Evolutionary conservation across 2,113 vertebrate species (phyloP).

Genomic region (Pandion haliaetus): DNA sequence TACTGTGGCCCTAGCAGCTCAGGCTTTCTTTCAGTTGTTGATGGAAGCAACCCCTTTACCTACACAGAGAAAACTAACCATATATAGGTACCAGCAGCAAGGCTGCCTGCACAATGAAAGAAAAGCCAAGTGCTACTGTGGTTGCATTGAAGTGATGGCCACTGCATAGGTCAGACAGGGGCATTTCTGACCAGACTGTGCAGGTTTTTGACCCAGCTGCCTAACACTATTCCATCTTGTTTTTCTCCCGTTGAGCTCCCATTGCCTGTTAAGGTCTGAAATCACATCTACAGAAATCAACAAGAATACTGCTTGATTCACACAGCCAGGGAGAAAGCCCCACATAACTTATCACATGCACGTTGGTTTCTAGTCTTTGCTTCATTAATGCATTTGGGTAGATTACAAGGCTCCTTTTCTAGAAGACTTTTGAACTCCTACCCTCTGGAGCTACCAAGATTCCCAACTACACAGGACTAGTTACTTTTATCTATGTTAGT

Average conservation of each 20-base stretch:
- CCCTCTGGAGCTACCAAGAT: not conserved
- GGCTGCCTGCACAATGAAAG: not conserved
- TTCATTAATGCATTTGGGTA: not conserved
- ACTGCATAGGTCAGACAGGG: not conserved
- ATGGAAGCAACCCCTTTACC: not conserved
- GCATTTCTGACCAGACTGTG: not conserved
- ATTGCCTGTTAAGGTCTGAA: not conserved
- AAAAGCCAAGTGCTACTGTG: not conserved
- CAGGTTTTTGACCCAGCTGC: not conserved
- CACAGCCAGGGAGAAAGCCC: not conserved
- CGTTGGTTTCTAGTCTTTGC: not conserved
- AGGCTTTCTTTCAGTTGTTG: not conserved
- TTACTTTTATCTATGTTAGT: not conserved
- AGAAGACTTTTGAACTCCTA: not conserved
- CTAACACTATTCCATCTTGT: not conserved
- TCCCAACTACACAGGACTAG: not conserved
- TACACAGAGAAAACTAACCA: not conserved
- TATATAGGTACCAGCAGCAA: not conserved
- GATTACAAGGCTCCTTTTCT: not conserved
- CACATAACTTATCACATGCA: not conserved
- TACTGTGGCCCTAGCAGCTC: not conserved
- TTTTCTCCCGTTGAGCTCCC: not conserved
- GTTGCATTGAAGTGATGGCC: not conserved
- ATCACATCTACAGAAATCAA: not conserved
- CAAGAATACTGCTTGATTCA: not conserved